Evolutionary conservation across 1,140 invertebrate genomes (phyloP), one percentile per base, ranked within the genome.

Genomic region (Pseudomyrmex concolor): DNA sequence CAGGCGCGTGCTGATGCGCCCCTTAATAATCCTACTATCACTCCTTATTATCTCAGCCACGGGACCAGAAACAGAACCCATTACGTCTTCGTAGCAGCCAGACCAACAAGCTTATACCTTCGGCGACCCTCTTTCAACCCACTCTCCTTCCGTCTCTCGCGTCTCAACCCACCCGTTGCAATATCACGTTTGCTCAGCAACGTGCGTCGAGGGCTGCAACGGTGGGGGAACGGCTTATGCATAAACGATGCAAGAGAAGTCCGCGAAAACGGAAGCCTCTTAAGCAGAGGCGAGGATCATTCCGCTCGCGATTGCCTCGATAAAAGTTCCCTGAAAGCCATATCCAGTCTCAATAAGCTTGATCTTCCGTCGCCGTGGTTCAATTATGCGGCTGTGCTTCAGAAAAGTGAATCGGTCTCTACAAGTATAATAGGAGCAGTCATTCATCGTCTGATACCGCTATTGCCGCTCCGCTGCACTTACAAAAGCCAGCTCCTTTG

Each of bases 21-120:
- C 82, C 85, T 87, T 89, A 89, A 90, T 88, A 85, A 91, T 90
- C 88, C 86, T 83, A 82, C 86, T 91, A 90, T 90, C 90, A 74
- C 72, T 83, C 84, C 86, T 92, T 91, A 92, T 90, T 91, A 92
- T 91, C 87, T 77, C 83, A 86, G 84, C 77, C 67, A 71, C 71
- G 84, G 50, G 68, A 80, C 19, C 76, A 89, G 83, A 63, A 91
- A 89, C 84, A 86, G 88, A 91, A 85, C 60, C 85, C 77, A 92
- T 92, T 91, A 90, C 84, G 84, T 86, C 86, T 89, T 84, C 70
- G 88, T 83, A 83, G 54, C 60, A 80, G 66, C 54, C 67, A 70
- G 67, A 22, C 68, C 84, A 85, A 88, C 86, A 85, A 90, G 88
- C 84, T 89, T 88, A 84, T 62, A 81, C 57, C 50, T 66, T 5